Conservation (phyloP, 2,888 invertebrate genomes). For the Noctua comes region DNA sequence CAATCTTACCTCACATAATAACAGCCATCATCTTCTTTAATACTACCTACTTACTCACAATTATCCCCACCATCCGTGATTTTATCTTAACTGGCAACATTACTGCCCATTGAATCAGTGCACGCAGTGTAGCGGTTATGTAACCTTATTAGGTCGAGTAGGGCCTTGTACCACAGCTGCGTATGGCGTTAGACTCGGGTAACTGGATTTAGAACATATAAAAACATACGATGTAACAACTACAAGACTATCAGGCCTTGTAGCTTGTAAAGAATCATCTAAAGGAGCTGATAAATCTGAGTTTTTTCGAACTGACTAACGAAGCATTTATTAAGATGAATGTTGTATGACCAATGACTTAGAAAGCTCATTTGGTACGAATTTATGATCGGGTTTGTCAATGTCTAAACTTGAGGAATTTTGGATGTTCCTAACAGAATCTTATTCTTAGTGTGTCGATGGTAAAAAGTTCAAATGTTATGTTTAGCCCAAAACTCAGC, state of each 20-base stretch:
- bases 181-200: neutral
- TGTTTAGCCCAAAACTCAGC: no score
- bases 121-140: constrained; percentile 3
- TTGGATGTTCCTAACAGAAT: no score
- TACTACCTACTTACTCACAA: neutral
- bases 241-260: neutral
- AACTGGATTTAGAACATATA: neutral
- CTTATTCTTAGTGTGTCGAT: no score
- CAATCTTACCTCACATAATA: neutral
- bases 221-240: no score
- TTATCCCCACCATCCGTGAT: constrained; percentile 24
- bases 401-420: no score
- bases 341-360: no score
- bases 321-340: no score
- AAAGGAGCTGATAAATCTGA: neutral
- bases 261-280: neutral
- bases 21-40: neutral
- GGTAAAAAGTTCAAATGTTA: no score
- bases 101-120: constrained; percentile 11
- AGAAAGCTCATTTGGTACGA: no score
- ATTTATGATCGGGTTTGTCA: no score
- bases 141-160: neutral
- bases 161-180: neutral
- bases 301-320: no score
- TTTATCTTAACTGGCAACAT: constrained; percentile 23